phyloP scores from a whole-genome alignment of 2,113 vertebrate species.

The Ramphastos sulfuratus region DNA sequence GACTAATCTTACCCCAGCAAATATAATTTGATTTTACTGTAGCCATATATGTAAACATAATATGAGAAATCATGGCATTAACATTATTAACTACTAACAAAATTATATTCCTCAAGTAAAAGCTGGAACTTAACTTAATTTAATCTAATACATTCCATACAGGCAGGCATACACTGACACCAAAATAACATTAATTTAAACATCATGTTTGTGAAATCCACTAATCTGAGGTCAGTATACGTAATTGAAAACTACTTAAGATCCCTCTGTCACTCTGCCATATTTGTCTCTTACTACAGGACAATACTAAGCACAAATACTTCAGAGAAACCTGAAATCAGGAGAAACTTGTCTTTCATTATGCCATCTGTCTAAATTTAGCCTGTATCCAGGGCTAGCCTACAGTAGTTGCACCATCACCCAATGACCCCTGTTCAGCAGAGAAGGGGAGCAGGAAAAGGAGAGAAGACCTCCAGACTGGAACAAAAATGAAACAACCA shows the following conservation, averaged over 20 bases:
- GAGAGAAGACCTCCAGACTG: background rate
- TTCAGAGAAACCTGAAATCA: background rate
- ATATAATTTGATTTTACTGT: slow-evolving; percentile 64
- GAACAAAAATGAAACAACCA: background rate
- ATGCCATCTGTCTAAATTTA: background rate
- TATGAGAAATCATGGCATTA: slow-evolving; percentile 61
- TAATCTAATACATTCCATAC: slow-evolving; percentile 67
- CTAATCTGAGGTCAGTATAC: slow-evolving; percentile 37
- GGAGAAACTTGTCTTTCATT: background rate
- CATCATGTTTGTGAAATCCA: slow-evolving; percentile 52
- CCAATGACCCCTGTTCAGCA: too few relatives aligned
- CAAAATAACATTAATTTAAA: slow-evolving; percentile 67
- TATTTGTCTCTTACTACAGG: background rate
- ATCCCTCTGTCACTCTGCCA: background rate
- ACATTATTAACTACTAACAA: slow-evolving; percentile 68
- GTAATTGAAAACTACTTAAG: background rate
- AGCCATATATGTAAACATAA: slow-evolving; percentile 61
- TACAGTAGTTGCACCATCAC: background rate
- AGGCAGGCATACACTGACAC: slow-evolving; percentile 32
- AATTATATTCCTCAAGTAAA: slow-evolving; percentile 67
- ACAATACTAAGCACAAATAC: background rate
- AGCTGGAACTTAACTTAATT: slow-evolving; percentile 58
- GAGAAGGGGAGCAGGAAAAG: background rate
- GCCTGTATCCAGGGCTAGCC: background rate
- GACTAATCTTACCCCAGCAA: slow-evolving; percentile 55